phyloP scores from a whole-genome alignment of 2,888 invertebrate genomes.

The Melanchra persicariae region DNA sequence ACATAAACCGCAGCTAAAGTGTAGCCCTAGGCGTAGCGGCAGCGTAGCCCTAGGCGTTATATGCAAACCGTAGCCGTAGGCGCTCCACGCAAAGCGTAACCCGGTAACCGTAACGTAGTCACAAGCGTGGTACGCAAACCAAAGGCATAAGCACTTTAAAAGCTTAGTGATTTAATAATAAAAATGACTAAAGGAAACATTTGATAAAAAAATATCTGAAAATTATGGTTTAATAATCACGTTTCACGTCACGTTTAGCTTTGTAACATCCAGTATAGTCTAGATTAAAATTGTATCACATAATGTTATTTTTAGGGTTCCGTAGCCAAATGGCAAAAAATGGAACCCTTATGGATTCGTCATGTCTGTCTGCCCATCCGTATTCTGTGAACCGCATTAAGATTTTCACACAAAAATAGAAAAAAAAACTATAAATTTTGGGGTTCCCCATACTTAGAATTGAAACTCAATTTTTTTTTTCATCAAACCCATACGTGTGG shows the following conservation, averaged over 20 bases:
- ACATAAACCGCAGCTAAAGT: neutral
- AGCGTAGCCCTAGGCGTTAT: too few species aligned
- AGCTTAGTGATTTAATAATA: neutral
- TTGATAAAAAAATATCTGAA: slow-evolving; percentile 1
- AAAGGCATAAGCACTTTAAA: neutral
- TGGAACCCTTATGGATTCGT: too few species aligned
- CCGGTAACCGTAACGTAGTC: too few species aligned
- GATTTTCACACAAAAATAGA: too few species aligned
- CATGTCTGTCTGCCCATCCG: too few species aligned
- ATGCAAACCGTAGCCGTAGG: neutral
- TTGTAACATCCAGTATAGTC: slow-evolving; percentile 5
- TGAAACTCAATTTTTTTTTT: too few species aligned
- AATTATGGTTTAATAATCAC: neutral
- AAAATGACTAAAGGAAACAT: neutral
- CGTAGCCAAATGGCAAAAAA: too few species aligned
- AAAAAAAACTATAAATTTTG: too few species aligned
- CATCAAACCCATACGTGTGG: too few species aligned
- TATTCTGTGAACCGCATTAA: too few species aligned
- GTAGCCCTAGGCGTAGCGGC: neutral
- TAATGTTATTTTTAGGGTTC: neutral
- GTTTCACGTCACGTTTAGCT: neutral
- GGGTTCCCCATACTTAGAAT: too few species aligned
- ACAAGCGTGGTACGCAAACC: neutral
- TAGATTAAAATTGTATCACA: slow-evolving; percentile 18
- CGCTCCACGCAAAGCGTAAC: neutral